These are phyloP conservation scores for Agonopterix heracliana DNA, from an alignment of 2,888 invertebrate species.

Conservation along the genomic window DNA sequence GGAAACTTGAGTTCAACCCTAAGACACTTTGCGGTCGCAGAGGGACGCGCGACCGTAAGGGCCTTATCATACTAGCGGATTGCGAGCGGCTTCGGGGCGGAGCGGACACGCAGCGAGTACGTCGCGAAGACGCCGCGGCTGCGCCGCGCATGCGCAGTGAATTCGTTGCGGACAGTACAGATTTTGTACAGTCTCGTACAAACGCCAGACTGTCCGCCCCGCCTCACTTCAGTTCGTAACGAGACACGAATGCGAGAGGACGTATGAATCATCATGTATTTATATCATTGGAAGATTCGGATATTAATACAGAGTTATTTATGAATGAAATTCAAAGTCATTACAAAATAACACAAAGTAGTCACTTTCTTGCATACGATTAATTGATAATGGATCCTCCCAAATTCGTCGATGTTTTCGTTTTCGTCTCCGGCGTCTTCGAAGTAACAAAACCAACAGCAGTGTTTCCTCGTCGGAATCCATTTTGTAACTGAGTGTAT, in stretches of 20 bases:
- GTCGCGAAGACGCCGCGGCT: too few species aligned
- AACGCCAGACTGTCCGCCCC: not conserved
- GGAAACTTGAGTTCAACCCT: too few species aligned
- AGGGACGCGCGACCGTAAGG: too few species aligned
- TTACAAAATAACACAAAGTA: conserved; percentile 15
- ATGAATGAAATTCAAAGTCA: too few species aligned
- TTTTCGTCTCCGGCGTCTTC: conserved; percentile 10
- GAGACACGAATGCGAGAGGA: not conserved
- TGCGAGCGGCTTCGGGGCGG: too few species aligned
- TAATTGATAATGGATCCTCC: conserved; percentile 12
- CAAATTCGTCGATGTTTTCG: too few species aligned
- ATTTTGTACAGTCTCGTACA: not conserved
- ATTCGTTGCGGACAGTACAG: not conserved
- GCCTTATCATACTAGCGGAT: too few species aligned
- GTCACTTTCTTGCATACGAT: conserved; percentile 17
- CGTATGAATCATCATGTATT: too few species aligned
- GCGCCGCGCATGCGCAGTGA: not conserved
- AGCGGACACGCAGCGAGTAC: too few species aligned
- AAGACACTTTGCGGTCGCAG: too few species aligned
- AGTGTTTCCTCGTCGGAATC: conserved; percentile 10
- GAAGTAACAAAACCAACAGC: conserved; percentile 10
- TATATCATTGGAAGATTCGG: too few species aligned
- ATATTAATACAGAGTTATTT: too few species aligned
- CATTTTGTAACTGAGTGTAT: conserved; percentile 9
- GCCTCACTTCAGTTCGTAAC: not conserved